Base-by-base conservation (phyloP, 2,888 invertebrate genomes). In the Mactromeris polynyma region DNA sequence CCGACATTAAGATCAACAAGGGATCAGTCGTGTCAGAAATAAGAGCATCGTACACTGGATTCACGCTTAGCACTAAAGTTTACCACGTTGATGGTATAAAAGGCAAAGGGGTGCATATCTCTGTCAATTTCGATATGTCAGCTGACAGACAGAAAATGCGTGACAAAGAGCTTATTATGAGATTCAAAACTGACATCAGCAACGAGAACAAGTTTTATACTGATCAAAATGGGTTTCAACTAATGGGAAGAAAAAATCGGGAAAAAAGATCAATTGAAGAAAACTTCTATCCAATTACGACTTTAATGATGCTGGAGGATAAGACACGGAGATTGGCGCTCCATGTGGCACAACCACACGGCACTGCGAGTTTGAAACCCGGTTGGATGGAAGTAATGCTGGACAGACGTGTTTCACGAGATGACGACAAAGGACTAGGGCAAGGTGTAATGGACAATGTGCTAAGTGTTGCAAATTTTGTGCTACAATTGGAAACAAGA, bases 1-100 rank as follows among this genome's bases (percentile, higher is more conserved):
- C 96, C 54, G 97, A 98, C 83, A 98, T 99, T 33, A 97, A 98
- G 77, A 98, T 99, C 77, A 98, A 98, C 2, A 98, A 98, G 0
- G 99, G 99, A 0, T 98, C 98, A 0, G 97, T 99, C 14, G 98
- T 98, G 31, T 98, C 99, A 0, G 98, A 99, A 96, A 97, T 99
- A 1, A 98, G 98, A 0, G 98, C 98, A 0, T 97, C 98, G 93
- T 95, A 94, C 38, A 89, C 90, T 7, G 91, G 90, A 46, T 89
- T 95, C 42, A 89, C 84, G n/a, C 93, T 95, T 31, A 88, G 85
- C 9, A 90, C 94, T 9, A 94, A 86, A 33, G 82, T 96, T 2
- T 95, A 95, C 87, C 90, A 94, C 84, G 90, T 93, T 19, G 92
- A 89, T 0, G 89, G 93, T 19, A 90, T 93, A 3, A 94, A 94